Conservation (phyloP, 1,140 invertebrate genomes). For the Berghia stephanieae region DNA sequence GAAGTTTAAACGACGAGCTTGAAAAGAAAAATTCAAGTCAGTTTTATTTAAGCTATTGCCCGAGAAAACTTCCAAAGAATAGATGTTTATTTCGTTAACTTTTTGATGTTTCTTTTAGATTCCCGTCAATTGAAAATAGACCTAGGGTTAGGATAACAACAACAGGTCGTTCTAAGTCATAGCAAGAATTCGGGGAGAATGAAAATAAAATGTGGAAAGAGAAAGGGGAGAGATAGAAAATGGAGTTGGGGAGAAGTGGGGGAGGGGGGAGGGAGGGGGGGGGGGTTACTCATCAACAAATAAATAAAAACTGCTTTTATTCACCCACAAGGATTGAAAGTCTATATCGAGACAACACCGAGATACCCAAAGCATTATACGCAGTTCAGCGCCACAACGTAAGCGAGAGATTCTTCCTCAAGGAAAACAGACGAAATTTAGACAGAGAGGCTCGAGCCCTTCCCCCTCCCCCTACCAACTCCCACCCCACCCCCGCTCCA, state of each 20-base stretch:
- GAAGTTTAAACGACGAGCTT: too few species aligned
- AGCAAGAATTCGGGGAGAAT: neutral
- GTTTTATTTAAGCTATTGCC: too few species aligned
- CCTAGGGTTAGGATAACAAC: too few species aligned
- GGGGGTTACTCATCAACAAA: neutral
- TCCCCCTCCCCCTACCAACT: neutral
- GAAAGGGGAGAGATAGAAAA: slow-evolving; percentile 19
- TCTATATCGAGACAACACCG: too few species aligned
- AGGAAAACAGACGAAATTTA: neutral
- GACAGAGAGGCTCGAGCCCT: neutral
- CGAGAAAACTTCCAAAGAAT: too few species aligned
- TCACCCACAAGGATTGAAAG: neutral
- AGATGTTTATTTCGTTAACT: too few species aligned
- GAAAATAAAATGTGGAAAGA: neutral
- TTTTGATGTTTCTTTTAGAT: too few species aligned
- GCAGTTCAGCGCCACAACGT: neutral
- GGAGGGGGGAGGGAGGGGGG: neutral
- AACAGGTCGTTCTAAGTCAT: too few species aligned
- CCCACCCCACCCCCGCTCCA: neutral
- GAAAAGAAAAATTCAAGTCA: too few species aligned
- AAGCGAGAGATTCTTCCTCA: neutral
- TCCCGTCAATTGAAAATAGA: too few species aligned
- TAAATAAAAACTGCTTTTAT: neutral
- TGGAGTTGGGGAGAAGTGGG: neutral
- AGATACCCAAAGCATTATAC: too few species aligned